These are phyloP conservation scores for Pseudomyrmex sp. DNA, from an alignment of 1,140 invertebrate species.

Conservation along the genomic window DNA sequence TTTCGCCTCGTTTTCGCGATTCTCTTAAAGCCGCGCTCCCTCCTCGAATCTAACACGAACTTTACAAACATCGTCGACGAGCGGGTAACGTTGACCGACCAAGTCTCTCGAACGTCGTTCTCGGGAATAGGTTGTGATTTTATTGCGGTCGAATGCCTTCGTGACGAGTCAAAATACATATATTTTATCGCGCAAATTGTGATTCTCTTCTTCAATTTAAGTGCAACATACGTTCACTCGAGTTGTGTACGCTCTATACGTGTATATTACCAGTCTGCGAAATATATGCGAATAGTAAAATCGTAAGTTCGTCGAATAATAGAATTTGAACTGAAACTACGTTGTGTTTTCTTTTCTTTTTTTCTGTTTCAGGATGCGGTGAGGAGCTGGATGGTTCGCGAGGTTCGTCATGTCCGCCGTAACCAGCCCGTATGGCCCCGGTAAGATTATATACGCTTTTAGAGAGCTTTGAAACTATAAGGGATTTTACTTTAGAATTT, in stretches of 20 bases:
- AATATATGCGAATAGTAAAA: slow-evolving; percentile 8
- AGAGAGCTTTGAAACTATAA: neutral
- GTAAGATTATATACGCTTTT: slow-evolving; percentile 76
- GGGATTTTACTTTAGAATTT: neutral
- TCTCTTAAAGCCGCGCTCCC: slow-evolving; percentile 47
- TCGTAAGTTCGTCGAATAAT: neutral
- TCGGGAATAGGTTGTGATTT: neutral
- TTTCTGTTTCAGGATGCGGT: slow-evolving; percentile 82
- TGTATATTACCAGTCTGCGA: neutral
- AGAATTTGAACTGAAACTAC: neutral
- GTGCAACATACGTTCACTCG: neutral
- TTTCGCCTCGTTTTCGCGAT: slow-evolving; percentile 76
- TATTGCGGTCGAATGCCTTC: neutral
- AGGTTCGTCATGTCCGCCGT: slow-evolving; percentile 84
- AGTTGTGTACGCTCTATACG: neutral
- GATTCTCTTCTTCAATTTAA: slow-evolving; percentile 24
- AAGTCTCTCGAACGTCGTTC: slow-evolving; percentile 12
- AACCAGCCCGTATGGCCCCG: slow-evolving; percentile 85
- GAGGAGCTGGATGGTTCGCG: slow-evolving; percentile 74
- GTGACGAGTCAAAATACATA: slow-evolving; percentile 2
- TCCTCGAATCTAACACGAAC: neutral
- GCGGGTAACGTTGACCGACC: slow-evolving; percentile 8
- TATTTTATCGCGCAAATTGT: neutral
- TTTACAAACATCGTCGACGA: slow-evolving; percentile 27
- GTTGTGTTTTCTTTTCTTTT: slow-evolving; percentile 60